phyloP scores from a whole-genome alignment of 2,797 vertebrate genomes.

The Salmo trutta region DNA sequence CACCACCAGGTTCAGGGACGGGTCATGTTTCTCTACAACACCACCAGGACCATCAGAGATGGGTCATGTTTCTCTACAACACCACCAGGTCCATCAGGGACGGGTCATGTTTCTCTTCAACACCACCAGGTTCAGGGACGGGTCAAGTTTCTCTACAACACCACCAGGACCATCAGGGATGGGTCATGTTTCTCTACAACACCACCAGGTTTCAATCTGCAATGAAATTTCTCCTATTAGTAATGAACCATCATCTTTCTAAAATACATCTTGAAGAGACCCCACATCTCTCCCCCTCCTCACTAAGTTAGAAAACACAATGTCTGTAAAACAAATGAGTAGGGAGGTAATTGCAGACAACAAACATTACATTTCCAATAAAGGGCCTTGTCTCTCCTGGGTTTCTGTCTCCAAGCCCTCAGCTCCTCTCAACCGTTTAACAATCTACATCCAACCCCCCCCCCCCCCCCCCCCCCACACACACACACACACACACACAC shows the following conservation, averaged over 20 bases:
- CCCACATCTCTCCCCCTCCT: constrained; percentile 42
- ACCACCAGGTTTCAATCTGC: constrained; percentile 67
- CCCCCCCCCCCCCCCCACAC: constrained; percentile 11
- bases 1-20: too few relatives aligned
- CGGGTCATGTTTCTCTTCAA: too few relatives aligned
- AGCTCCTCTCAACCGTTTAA: constrained; percentile 71
- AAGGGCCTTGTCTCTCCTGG: constrained; percentile 71
- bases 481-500: constrained; percentile 39
- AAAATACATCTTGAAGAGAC: constrained; percentile 72
- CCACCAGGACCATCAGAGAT: too few relatives aligned
- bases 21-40: too few relatives aligned
- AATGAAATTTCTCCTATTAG: constrained; percentile 78
- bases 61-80: too few relatives aligned
- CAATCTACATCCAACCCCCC: constrained; percentile 73
- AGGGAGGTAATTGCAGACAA: constrained; percentile 80
- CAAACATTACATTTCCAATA: constrained; percentile 85
- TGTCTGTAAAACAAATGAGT: constrained; percentile 79
- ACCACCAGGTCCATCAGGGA: too few relatives aligned
- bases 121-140: too few relatives aligned
- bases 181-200: constrained; percentile 57
- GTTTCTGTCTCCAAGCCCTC: constrained; percentile 63
- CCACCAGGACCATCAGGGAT: constrained; percentile 23
- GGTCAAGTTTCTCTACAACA: constrained; percentile 25
- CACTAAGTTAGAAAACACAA: constrained; percentile 60
- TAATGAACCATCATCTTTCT: constrained; percentile 75